Percentiles rank a stretch among this genome's conserved stretches.
Evolutionary conservation across 2,113 vertebrate species (phyloP).

Genomic region (Myiopsitta monachus): DNA sequence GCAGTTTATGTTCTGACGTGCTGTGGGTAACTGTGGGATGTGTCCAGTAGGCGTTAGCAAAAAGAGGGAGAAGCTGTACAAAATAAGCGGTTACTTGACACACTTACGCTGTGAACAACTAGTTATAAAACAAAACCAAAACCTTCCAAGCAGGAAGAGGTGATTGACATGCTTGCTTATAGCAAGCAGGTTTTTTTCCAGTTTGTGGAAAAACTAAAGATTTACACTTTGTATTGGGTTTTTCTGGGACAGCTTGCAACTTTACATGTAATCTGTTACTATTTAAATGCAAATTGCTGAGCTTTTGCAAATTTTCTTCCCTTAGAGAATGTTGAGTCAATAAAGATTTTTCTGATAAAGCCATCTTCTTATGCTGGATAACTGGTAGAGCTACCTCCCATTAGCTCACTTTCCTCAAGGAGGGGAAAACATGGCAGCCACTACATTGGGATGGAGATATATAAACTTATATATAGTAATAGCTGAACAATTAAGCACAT

Average conservation of each 20-base stretch:
- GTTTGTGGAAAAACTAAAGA: not conserved
- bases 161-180: not conserved
- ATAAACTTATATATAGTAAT: not conserved
- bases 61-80: not conserved
- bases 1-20: not conserved
- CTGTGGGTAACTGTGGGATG: not conserved
- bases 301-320: not conserved
- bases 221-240: not conserved
- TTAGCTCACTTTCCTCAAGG: not conserved
- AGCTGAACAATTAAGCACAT: not conserved
- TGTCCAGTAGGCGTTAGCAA: not conserved
- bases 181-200: not conserved
- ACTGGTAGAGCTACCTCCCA: not conserved
- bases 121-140: not conserved
- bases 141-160: not conserved
- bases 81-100: not conserved
- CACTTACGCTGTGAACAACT: not conserved
- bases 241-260: not conserved
- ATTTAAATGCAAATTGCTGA: constrained; percentile 17
- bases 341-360: constrained; percentile 13
- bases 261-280: constrained; percentile 16
- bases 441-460: not conserved
- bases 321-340: not conserved
- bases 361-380: not conserved
- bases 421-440: not conserved